Percentiles rank a stretch among this genome's conserved stretches.
phyloP scores from a whole-genome alignment of 1,140 invertebrate species.

The Antheraea pernyi region DNA sequence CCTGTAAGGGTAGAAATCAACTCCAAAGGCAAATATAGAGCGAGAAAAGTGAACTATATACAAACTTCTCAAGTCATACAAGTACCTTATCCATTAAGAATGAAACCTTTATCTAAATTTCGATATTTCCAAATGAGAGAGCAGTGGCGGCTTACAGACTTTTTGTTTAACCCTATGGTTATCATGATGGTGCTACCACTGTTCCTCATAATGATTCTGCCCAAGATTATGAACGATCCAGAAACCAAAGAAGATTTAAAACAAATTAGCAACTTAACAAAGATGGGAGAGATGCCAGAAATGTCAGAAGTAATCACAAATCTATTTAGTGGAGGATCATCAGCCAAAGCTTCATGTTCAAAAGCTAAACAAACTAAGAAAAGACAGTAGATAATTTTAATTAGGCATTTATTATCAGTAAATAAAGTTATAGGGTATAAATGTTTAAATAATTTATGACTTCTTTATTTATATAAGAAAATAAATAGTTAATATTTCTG shows the following conservation, averaged over 20 bases:
- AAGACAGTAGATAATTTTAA: constrained; percentile 74
- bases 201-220: constrained; percentile 93
- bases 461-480: background rate
- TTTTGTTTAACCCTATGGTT: constrained; percentile 98
- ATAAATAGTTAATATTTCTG: no score
- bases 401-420: constrained; percentile 31
- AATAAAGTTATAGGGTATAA: constrained; percentile 9
- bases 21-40: constrained; percentile 96
- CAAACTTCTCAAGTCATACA: constrained; percentile 93
- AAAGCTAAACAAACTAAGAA: constrained; percentile 86
- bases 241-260: constrained; percentile 97
- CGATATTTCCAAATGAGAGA: constrained; percentile 97
- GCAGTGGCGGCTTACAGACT: constrained; percentile 96
- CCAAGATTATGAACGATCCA: constrained; percentile 98
- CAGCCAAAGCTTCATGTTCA: constrained; percentile 78
- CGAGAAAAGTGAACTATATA: constrained; percentile 96
- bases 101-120: constrained; percentile 89
- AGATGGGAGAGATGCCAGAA: constrained; percentile 92
- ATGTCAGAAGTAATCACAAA: constrained; percentile 94
- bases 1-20: constrained; percentile 97
- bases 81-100: constrained; percentile 94
- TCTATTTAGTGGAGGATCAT: constrained; percentile 84
- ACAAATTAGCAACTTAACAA: constrained; percentile 88
- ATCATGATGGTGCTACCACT: constrained; percentile 98
- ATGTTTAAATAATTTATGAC: background rate